These are phyloP conservation scores for Dicyrtomina minuta DNA, from an alignment of 2,888 invertebrate genomes.

Conservation along the genomic window DNA sequence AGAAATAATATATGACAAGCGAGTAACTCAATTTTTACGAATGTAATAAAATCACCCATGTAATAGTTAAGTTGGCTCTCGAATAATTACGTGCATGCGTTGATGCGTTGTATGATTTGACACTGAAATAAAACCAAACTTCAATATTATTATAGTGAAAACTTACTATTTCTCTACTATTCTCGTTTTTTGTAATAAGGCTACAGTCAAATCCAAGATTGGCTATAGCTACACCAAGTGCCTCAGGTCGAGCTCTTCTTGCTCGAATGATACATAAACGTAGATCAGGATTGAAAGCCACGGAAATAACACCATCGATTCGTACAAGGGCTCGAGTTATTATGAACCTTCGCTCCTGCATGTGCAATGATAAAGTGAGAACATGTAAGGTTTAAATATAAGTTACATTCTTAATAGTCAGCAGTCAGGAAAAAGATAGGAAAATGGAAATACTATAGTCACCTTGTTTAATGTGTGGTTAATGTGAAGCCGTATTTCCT, in stretches of 20 bases:
- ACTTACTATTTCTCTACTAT: slow-evolving; percentile 47
- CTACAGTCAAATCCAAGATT: slow-evolving; percentile 42
- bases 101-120: background rate
- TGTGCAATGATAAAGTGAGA: too few relatives aligned
- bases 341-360: slow-evolving; percentile 34
- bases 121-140: too few relatives aligned
- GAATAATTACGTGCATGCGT: too few relatives aligned
- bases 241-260: slow-evolving; percentile 38
- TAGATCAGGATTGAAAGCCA: slow-evolving; percentile 44
- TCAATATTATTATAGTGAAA: background rate
- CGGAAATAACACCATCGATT: slow-evolving; percentile 46
- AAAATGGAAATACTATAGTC: too few relatives aligned
- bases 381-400: too few relatives aligned
- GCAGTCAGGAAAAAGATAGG: too few relatives aligned
- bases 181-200: slow-evolving; percentile 43
- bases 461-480: too few relatives aligned
- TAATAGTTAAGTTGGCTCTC: too few relatives aligned
- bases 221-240: slow-evolving; percentile 46
- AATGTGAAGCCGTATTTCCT: too few relatives aligned
- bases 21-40: background rate
- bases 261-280: slow-evolving; percentile 45
- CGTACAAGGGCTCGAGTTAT: slow-evolving; percentile 42
- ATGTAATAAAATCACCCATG: background rate
- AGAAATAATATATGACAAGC: background rate
- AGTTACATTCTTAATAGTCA: too few relatives aligned